Evolutionary conservation across 2,113 vertebrate species (phyloP), one percentile per base, ranked within the genome.

Genomic region (Diphyllodes magnificus): DNA sequence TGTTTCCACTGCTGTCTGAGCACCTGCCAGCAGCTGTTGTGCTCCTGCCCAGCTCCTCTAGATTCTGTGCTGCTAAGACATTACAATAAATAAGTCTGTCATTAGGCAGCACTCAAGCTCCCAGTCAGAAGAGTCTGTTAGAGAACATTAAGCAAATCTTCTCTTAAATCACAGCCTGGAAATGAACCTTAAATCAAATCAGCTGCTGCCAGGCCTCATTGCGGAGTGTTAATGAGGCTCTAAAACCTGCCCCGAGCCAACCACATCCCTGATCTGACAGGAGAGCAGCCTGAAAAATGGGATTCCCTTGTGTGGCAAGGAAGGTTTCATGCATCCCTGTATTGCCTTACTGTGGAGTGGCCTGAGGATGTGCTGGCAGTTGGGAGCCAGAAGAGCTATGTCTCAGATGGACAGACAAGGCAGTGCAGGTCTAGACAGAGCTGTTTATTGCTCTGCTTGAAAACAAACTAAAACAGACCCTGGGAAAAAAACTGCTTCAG

Each of bases 101-200:
- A 95, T 97, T 97, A 97, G 93, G 86, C 95, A 96, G 95, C 82
- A 96, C 95, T 97, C 96, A 94, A 59, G 94, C 88, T 97, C 94
- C 77, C 79, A 95, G 96, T 96, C 95, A 96, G 93, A 95, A 93
- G 96, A 97, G 94, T 95, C 96, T 96, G 97, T 95, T 96, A 92
- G 92, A 97, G 96, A 96, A 92, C 96, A 96, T 97, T 97, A 97
- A 96, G 92, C 95, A 97, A 97, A 96, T 92, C 86, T 96, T 93
- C 89, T 87, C 92, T 97, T 95, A 97, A 97, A 97, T 97, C 95
- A 95, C 86, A 95, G 95, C 95, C 93, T 97, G 96, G 95, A 97
- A 96, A 96, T 97, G 93, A 97, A 96, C 96, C 86, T 97, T 90
- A 97, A 97, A 97, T 97, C 96, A 97, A 96, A 97, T 97, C 96